Percentiles rank a stretch among this genome's conserved stretches.
These are phyloP conservation scores for Liodrosophila aerea DNA, from an alignment of 2,888 invertebrate genomes.

Conservation along the genomic window DNA sequence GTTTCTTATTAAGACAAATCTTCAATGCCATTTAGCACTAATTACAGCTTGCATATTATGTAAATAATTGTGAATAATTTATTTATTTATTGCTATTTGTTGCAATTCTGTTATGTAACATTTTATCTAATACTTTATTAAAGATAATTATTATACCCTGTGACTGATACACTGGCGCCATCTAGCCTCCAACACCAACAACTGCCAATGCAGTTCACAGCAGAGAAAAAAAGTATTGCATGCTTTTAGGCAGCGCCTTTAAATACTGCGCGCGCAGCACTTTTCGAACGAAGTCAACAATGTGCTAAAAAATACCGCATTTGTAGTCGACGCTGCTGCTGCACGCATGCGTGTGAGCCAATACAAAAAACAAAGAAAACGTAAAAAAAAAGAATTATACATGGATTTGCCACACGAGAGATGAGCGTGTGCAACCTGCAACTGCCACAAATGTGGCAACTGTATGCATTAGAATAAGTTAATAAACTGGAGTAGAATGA, in stretches of 20 bases:
- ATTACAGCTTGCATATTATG: too few relatives aligned
- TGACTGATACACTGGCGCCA: constrained; percentile 46
- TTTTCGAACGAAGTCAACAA: not conserved
- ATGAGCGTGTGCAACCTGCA: constrained; percentile 22
- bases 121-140: too few relatives aligned
- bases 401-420: constrained; percentile 44
- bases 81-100: too few relatives aligned
- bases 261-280: constrained; percentile 22
- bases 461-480: constrained; percentile 36
- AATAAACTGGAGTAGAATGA: constrained; percentile 29
- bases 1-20: too few relatives aligned
- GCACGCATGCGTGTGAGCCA: constrained; percentile 68
- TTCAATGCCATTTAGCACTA: too few relatives aligned
- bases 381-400: constrained; percentile 35
- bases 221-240: constrained; percentile 27
- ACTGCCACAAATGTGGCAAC: constrained; percentile 39
- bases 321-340: constrained; percentile 10
- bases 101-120: too few relatives aligned
- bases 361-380: constrained; percentile 30
- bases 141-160: too few relatives aligned
- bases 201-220: not conserved
- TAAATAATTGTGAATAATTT: too few relatives aligned
- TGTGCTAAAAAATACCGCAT: constrained; percentile 32
- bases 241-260: constrained; percentile 40
- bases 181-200: constrained; percentile 1